Base-by-base conservation (phyloP, 1,140 invertebrate species). In the Branchinecta lindahli region DNA sequence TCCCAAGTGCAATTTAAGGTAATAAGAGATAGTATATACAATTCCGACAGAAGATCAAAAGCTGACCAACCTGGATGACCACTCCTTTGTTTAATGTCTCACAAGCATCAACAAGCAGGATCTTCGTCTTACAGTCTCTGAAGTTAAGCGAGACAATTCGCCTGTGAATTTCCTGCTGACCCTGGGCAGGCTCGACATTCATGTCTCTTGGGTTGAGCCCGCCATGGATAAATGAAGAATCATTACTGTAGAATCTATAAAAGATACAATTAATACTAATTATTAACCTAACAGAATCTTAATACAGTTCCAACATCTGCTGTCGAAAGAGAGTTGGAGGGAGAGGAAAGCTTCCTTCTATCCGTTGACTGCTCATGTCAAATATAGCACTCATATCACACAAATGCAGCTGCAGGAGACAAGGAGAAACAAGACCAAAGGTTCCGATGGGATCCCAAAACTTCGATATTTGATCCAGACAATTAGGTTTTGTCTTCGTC, bases 81-180 rank as follows among this genome's bases (percentile, higher is more conserved):
- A 98, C 93, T 71, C 93, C 94, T 81, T 91, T 89, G 70, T 89
- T 92, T 67, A 97, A 83, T 46, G 94, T 97, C 8, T 90, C 87
- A 77, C 94, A 91, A 72, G 82, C 81, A 73, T 85, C 84, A 69
- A 91, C 88, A 81, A 96, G 93, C 73, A 89, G 89, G 75, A 98
- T 97, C 81, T 96, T 97, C 21, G 94, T 92, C 84, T 96, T 94
- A 79, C 94, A 97, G 81, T 98, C 94, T 45, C 87, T 85, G 80
- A 97, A 97, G 80, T 96, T 94, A 68, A 98, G 80, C 75, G 94
- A 90, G 80, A 95, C 88, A 74, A 98, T 97, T 76, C 91, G 90
- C 79, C 95, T 89, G 80, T 97, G 92, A 72, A 98, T 98, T 78
- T 96, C 88, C 79, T 91, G 87, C 78, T 94, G 92, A 9, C 92